phyloP scores from a whole-genome alignment of 2,797 vertebrate genomes.

The Aulostomus chinensis region DNA sequence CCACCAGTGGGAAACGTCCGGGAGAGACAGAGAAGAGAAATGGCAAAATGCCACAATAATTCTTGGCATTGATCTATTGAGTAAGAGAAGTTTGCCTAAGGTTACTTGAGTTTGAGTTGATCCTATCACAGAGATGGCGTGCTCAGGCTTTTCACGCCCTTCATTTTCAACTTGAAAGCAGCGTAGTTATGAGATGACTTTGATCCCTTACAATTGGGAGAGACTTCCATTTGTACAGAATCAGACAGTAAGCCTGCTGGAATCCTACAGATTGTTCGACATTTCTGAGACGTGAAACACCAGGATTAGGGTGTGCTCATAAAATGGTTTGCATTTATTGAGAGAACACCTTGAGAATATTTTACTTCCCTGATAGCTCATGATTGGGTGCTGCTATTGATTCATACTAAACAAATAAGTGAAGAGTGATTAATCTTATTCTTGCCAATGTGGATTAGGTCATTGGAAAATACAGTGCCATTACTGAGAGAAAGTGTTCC shows the following conservation, averaged over 20 bases:
- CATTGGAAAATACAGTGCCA: slow-evolving; percentile 32
- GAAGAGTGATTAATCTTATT: slow-evolving; percentile 21
- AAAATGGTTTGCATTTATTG: slow-evolving; percentile 6
- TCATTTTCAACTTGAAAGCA: slow-evolving; percentile 50
- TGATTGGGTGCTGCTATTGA: background rate
- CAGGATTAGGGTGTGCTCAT: slow-evolving; percentile 18
- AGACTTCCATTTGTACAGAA: slow-evolving; percentile 35
- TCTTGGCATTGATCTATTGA: slow-evolving; percentile 39
- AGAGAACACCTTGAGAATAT: slow-evolving; percentile 9
- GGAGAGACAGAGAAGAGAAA: slow-evolving; percentile 5
- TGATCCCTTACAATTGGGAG: slow-evolving; percentile 48
- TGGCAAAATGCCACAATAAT: slow-evolving; percentile 12
- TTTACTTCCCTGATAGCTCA: slow-evolving; percentile 7
- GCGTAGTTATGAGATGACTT: slow-evolving; percentile 30
- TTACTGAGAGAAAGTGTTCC: slow-evolving; percentile 21
- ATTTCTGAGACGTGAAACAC: no score
- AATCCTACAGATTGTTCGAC: slow-evolving; percentile 21
- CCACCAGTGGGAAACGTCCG: slow-evolving; percentile 23
- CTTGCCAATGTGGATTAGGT: slow-evolving; percentile 15
- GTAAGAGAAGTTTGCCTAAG: slow-evolving; percentile 43
- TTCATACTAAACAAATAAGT: slow-evolving; percentile 19
- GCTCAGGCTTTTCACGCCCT: slow-evolving; percentile 40
- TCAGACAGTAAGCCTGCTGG: slow-evolving; percentile 23
- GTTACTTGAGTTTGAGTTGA: slow-evolving; percentile 30
- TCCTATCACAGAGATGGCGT: slow-evolving; percentile 11